phyloP scores from a whole-genome alignment of 2,797 vertebrate genomes.

The Naso thynnoides region DNA sequence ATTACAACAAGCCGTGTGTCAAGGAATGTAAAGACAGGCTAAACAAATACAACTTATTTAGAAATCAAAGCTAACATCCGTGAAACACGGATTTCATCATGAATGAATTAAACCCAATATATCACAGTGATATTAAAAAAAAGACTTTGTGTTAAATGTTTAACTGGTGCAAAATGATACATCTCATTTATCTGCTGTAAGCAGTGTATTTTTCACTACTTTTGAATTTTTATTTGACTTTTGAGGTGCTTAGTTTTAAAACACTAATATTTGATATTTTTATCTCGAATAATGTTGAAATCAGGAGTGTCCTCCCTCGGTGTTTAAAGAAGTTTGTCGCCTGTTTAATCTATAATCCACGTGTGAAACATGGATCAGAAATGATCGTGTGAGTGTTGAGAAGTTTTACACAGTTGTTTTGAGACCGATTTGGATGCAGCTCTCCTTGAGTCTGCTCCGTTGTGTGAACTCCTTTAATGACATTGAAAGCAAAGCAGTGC shows the following conservation, averaged over 20 bases:
- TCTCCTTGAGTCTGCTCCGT: neutral
- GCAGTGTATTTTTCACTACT: neutral
- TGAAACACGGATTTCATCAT: neutral
- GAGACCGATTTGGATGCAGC: neutral
- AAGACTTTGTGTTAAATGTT: slow-evolving; percentile 6
- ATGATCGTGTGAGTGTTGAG: slow-evolving; percentile 2
- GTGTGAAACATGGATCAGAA: slow-evolving; percentile 8
- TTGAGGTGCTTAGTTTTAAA: slow-evolving; percentile 2
- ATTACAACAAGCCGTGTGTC: neutral
- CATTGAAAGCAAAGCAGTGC: slow-evolving; percentile 21
- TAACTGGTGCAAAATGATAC: slow-evolving; percentile 8
- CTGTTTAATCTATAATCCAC: slow-evolving; percentile 4
- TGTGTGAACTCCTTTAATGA: neutral
- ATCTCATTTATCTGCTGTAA: neutral
- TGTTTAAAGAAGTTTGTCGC: slow-evolving; percentile 4
- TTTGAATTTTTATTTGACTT: neutral
- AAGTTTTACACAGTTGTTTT: slow-evolving; percentile 1
- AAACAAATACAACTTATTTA: slow-evolving; percentile 10
- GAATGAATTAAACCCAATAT: neutral
- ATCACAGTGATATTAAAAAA: slow-evolving; percentile 9
- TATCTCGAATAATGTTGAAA: slow-evolving; percentile 15
- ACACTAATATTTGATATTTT: slow-evolving; percentile 8
- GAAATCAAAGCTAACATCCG: neutral
- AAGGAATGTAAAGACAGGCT: slow-evolving; percentile 12
- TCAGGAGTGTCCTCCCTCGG: neutral